Percentiles rank a stretch among this genome's conserved stretches.
Evolutionary conservation across 30 jellyfish, hydroid and myxozoan genomes (phyloP).

Genomic region (Aurelia coerulea): DNA sequence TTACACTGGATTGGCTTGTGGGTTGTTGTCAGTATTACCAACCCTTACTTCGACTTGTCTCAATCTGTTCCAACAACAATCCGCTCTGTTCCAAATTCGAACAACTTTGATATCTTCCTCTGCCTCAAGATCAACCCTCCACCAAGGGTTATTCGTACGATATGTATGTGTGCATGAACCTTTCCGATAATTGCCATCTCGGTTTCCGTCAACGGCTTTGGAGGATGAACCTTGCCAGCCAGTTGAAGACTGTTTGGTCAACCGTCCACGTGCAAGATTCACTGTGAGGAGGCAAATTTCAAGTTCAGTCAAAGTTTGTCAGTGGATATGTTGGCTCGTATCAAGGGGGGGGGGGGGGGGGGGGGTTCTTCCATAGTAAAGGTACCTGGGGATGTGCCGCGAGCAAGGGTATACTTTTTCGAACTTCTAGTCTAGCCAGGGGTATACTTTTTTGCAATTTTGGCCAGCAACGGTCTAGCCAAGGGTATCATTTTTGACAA

Average conservation of each 20-base stretch:
- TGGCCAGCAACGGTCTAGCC: too few species aligned
- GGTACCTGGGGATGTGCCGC: too few species aligned
- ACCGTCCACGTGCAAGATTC: slow-evolving; percentile 33
- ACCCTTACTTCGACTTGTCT: slow-evolving; percentile 49
- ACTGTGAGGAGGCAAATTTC: not conserved
- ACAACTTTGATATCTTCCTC: slow-evolving; percentile 18
- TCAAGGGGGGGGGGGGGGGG: too few species aligned
- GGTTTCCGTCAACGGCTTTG: slow-evolving; percentile 57
- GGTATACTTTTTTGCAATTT: too few species aligned
- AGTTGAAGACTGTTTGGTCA: slow-evolving; percentile 45
- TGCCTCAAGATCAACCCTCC: slow-evolving; percentile 55
- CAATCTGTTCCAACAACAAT: slow-evolving; percentile 52
- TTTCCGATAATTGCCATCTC: slow-evolving; percentile 15
- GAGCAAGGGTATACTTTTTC: too few species aligned
- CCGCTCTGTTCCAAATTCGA: slow-evolving; percentile 32
- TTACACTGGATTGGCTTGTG: not conserved
- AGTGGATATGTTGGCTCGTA: too few species aligned
- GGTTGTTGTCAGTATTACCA: slow-evolving; percentile 21
- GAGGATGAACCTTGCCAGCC: slow-evolving; percentile 39
- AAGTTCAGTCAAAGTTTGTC: too few species aligned
- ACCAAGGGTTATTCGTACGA: slow-evolving; percentile 44
- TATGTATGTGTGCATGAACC: slow-evolving; percentile 59
- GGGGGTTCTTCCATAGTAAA: too few species aligned
- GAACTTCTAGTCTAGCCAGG: too few species aligned
- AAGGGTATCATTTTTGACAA: too few species aligned